These are phyloP conservation scores for Gortyna flavago DNA, from an alignment of 2,888 invertebrate genomes.

Conservation along the genomic window DNA sequence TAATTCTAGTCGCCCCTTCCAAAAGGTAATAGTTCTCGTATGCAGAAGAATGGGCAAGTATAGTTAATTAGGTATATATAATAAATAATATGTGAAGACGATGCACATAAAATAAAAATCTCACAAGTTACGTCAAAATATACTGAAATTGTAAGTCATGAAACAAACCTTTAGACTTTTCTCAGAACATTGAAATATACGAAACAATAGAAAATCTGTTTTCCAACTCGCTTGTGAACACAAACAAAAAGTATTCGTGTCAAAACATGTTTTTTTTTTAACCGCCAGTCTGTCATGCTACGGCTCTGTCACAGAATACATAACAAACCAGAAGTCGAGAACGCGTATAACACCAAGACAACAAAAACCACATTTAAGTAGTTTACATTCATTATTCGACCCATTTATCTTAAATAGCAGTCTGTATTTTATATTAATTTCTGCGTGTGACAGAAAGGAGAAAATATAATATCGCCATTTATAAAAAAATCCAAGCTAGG, in stretches of 20 bases:
- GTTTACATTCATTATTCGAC: background rate
- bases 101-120: no score
- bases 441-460: background rate
- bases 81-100: no score
- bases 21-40: no score
- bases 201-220: background rate
- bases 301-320: background rate
- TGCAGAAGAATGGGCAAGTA: no score
- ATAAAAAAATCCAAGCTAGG: background rate
- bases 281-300: background rate
- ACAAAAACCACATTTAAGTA: background rate
- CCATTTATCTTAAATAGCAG: background rate
- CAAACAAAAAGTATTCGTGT: slow-evolving; percentile 10
- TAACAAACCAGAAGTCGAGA: background rate
- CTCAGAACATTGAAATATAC: background rate
- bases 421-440: background rate
- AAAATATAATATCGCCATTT: background rate
- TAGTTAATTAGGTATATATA: no score
- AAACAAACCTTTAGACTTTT: background rate
- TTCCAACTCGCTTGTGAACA: background rate
- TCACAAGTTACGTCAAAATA: background rate
- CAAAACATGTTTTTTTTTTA: slow-evolving; percentile 11
- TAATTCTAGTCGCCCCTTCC: no score
- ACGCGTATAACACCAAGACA: background rate
- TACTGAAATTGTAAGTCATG: background rate